A percentile compares a stretch with the other conserved stretches of the same genome.
phyloP scores from a whole-genome alignment of 2,797 vertebrate genomes.

The Fundulus diaphanus region DNA sequence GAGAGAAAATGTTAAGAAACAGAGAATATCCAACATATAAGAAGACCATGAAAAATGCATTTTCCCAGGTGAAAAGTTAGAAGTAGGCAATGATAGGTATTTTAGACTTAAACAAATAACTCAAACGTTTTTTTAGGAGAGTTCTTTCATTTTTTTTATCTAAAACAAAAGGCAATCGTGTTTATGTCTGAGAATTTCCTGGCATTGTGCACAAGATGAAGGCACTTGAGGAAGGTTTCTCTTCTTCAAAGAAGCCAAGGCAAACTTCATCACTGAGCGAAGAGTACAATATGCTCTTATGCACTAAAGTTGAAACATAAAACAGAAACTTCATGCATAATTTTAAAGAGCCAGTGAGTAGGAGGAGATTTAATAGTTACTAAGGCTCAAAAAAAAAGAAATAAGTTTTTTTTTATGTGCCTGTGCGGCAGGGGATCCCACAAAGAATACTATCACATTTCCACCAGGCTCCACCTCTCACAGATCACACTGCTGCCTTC shows the following conservation, averaged over 20 bases:
- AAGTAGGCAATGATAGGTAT: background rate
- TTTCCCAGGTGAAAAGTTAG: background rate
- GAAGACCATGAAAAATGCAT: background rate
- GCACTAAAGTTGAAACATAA: slow-evolving; percentile 33
- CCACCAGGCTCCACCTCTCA: slow-evolving; percentile 68
- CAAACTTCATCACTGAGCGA: slow-evolving; percentile 10
- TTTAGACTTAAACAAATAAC: background rate
- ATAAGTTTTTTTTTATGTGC: slow-evolving; percentile 4
- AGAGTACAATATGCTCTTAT: slow-evolving; percentile 7
- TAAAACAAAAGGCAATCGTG: background rate
- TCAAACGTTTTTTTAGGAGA: background rate
- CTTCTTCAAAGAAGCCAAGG: slow-evolving; percentile 4
- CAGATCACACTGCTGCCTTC: slow-evolving; percentile 71
- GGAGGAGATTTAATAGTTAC: slow-evolving; percentile 45
- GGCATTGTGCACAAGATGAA: slow-evolving; percentile 27
- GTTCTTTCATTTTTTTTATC: background rate
- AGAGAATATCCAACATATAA: background rate
- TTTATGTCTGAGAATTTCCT: slow-evolving; percentile 19
- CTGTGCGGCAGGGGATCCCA: slow-evolving; percentile 44
- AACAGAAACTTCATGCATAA: slow-evolving; percentile 20
- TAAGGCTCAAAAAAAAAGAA: slow-evolving; percentile 37
- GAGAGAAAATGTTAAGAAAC: background rate
- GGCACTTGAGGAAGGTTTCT: slow-evolving; percentile 23
- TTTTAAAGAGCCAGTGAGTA: slow-evolving; percentile 34
- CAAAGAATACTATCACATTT: slow-evolving; percentile 73